Conservation (phyloP, 2,797 vertebrate genomes). For the Coccyzus lansbergi region DNA sequence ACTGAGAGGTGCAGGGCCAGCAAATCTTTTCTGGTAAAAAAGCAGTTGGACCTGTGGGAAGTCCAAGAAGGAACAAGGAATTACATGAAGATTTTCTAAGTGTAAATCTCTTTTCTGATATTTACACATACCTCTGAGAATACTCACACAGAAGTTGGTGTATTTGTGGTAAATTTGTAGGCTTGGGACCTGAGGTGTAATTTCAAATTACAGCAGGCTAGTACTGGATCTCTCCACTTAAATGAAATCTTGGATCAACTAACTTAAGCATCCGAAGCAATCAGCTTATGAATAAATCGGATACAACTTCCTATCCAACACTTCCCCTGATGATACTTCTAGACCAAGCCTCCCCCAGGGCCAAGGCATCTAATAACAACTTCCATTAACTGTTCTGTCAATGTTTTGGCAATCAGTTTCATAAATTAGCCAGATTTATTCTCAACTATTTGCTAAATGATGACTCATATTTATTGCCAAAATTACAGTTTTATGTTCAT, state of each 20-base stretch:
- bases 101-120: neutral
- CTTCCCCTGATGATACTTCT: neutral
- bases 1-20: neutral
- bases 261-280: neutral
- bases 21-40: neutral
- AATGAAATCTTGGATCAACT: neutral
- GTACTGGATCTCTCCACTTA: neutral
- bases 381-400: slow-evolving; percentile 19
- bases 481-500: slow-evolving; percentile 21
- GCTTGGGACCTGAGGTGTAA: neutral
- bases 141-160: neutral
- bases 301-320: neutral
- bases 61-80: neutral
- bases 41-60: neutral
- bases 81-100: neutral
- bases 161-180: neutral
- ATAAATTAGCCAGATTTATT: slow-evolving; percentile 41
- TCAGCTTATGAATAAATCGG: neutral
- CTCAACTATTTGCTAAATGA: neutral
- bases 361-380: slow-evolving; percentile 15
- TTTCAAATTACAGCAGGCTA: neutral
- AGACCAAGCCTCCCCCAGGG: neutral
- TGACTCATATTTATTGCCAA: slow-evolving; percentile 26
- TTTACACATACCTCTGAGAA: neutral
- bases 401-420: neutral